Conservation (phyloP, 2,113 vertebrate genomes). For the Gulo gulo region DNA sequence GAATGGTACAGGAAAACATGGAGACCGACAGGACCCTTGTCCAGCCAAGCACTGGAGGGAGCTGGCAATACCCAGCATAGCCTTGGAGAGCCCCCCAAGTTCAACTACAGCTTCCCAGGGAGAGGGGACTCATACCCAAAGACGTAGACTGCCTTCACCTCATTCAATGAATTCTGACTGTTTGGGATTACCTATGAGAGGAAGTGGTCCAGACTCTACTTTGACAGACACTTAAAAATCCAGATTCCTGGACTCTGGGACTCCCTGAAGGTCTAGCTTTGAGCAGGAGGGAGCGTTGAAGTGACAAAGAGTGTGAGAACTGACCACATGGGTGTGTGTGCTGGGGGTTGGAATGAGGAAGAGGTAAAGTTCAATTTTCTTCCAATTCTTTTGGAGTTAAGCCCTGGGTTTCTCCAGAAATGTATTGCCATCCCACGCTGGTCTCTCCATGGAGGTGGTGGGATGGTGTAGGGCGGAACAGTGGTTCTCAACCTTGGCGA, state of each 20-base stretch:
- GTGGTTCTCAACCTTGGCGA: background rate
- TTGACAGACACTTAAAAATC: background rate
- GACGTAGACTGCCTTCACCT: background rate
- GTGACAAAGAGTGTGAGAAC: background rate
- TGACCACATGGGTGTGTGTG: background rate
- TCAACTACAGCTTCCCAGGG: background rate
- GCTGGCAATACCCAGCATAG: background rate
- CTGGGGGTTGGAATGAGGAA: background rate
- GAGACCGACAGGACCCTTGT: background rate
- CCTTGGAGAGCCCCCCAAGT: background rate
- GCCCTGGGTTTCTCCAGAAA: background rate
- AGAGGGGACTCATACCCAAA: background rate
- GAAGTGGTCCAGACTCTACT: background rate
- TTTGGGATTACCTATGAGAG: background rate
- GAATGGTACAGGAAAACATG: no score
- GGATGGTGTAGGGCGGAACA: background rate
- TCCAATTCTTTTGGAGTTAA: background rate
- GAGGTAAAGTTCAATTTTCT: background rate
- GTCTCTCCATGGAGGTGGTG: background rate
- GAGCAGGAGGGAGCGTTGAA: background rate
- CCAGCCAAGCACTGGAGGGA: background rate
- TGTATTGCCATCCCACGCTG: background rate
- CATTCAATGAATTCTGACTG: background rate
- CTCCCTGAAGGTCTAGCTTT: background rate
- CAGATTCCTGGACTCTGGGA: background rate